Conservation (phyloP, 2,113 vertebrate genomes). For the Rhinichthys klamathensis region DNA sequence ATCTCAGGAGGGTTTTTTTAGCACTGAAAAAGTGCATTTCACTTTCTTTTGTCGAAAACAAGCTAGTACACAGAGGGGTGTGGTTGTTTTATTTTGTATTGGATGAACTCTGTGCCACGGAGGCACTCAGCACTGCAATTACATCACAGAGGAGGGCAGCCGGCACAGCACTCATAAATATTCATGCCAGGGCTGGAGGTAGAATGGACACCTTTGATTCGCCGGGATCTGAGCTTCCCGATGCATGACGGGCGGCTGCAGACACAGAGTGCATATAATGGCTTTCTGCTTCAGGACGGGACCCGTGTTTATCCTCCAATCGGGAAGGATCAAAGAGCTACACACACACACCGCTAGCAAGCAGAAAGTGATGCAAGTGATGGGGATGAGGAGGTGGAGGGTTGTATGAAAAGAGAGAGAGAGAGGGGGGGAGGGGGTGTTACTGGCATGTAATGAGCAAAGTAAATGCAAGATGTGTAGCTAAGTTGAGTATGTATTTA, state of each 20-base stretch:
- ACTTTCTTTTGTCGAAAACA: constrained; percentile 39
- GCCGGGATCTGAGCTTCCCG: constrained; percentile 66
- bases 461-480: not conserved
- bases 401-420: not conserved
- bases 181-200: constrained; percentile 70
- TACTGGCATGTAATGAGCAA: constrained; percentile 1
- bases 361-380: constrained; percentile 30
- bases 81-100: constrained; percentile 61
- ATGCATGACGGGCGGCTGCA: constrained; percentile 71
- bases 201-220: constrained; percentile 73
- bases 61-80: constrained; percentile 55
- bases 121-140: constrained; percentile 70
- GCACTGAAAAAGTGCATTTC: constrained; percentile 2
- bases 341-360: constrained; percentile 40
- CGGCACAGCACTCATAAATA: constrained; percentile 71
- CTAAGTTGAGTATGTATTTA: constrained; percentile 14
- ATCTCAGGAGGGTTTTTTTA: not conserved
- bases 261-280: constrained; percentile 70
- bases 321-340: constrained; percentile 68
- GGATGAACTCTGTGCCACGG: constrained; percentile 55
- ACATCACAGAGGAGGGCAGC: constrained; percentile 69
- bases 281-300: constrained; percentile 65
- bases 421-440: not conserved
- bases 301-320: constrained; percentile 54
- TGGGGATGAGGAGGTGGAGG: not conserved